Base-by-base conservation (phyloP, 2,888 invertebrate genomes). In the Lordiphosa andalusiaca region DNA sequence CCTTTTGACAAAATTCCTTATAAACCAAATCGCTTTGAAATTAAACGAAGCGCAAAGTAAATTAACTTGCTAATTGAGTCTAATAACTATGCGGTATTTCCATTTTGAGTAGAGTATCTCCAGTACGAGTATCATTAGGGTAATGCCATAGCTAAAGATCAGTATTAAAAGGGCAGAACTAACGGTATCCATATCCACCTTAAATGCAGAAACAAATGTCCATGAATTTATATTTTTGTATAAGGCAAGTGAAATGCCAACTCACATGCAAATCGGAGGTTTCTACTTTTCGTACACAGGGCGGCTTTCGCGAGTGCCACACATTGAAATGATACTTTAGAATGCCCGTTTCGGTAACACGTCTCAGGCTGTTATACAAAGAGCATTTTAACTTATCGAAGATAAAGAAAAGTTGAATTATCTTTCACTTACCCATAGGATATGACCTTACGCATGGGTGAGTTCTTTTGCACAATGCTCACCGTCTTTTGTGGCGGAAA, bases 241-340 rank as follows among this genome's bases (percentile, higher is more conserved):
- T 6, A 6, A 25, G 1, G 33, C 46, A n/a, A 9, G 38, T 21
- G 0, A 9, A 9, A 9, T 0, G 0, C 0, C 6, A 49, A 84
- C 86, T 78, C 65, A 89, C 89, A 64, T 77, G 78, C 55, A 89
- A 84, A 73, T 89, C 88, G 19, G 85, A 84, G 36, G 88, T 81
- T 53, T 88, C 88, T 21, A 89, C 80, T 67, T 87, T 83, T 70
- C 87, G 88, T 2, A 92, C 90, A 75, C 93, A 93, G 0, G 88
- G 88, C 0, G 93, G 93, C 74, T 91, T 92, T 0, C 90, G 88
- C 23, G 91, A 91, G 78, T 93, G 92, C 92, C 93, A 93, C 50
- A 90, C 77, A 13, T 91, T 90, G 61, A 90, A 89, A 48, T 93
- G 90, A 50, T 93, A 91, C 4, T 89, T 86, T 88, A 92, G 90